A percentile compares a stretch with the other conserved stretches of the same genome.
phyloP scores from a whole-genome alignment of 1,140 invertebrate genomes.

The Brevipalpus yothersi region DNA sequence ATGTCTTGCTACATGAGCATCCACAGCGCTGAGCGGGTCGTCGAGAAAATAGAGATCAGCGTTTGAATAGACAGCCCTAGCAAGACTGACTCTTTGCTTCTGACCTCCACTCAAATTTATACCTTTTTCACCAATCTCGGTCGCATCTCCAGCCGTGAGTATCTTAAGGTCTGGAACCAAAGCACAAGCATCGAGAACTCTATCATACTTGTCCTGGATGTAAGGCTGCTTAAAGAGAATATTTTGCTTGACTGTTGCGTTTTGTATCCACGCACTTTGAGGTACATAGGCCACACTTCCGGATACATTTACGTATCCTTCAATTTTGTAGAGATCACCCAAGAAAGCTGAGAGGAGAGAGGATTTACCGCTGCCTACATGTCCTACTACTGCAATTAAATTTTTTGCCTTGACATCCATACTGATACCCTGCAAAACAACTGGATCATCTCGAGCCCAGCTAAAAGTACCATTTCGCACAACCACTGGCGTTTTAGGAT shows the following conservation, averaged over 20 bases:
- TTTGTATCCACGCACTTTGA: slow-evolving; percentile 33
- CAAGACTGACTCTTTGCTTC: slow-evolving; percentile 14
- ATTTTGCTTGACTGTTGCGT: slow-evolving; percentile 32
- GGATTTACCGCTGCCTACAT: slow-evolving; percentile 24
- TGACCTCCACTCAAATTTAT: slow-evolving; percentile 11
- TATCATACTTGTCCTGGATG: slow-evolving; percentile 22
- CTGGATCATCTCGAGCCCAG: slow-evolving; percentile 16
- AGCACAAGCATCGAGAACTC: slow-evolving; percentile 16
- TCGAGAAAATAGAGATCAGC: slow-evolving; percentile 21
- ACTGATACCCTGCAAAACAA: slow-evolving; percentile 12
- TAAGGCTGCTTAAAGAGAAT: slow-evolving; percentile 23
- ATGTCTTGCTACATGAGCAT: slow-evolving; percentile 80
- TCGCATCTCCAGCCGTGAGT: slow-evolving; percentile 38
- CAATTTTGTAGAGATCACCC: slow-evolving; percentile 19
- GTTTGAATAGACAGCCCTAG: slow-evolving; percentile 15
- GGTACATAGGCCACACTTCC: slow-evolving; percentile 24
- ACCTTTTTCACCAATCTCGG: slow-evolving; percentile 67
- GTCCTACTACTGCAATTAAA: slow-evolving; percentile 23
- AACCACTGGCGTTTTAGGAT: slow-evolving; percentile 15
- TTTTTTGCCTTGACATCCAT: slow-evolving; percentile 16
- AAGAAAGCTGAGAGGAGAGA: slow-evolving; percentile 25
- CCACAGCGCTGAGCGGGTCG: slow-evolving; percentile 42
- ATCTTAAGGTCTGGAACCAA: slow-evolving; percentile 13
- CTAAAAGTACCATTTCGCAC: slow-evolving; percentile 24
- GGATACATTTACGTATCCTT: slow-evolving; percentile 12